Evolutionary conservation across 2,113 vertebrate genomes (phyloP), one percentile per base, ranked within the genome.

Genomic region (Clupea harengus): DNA sequence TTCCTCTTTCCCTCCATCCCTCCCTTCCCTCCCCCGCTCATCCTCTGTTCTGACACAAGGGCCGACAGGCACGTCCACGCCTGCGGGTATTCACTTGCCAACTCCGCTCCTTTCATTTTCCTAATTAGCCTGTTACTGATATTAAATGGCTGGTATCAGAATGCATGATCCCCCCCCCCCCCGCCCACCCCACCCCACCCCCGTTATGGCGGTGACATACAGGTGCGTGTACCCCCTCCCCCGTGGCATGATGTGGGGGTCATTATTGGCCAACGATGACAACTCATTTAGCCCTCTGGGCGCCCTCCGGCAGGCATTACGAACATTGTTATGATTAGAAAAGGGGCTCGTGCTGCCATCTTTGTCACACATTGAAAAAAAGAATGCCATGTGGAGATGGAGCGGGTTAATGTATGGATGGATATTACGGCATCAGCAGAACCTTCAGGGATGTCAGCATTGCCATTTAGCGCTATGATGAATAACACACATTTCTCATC

Each of bases 381-480:
- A 67, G n/a, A 28, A 67, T 32, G 47, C 46, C 83, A 84, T 45
- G 78, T 45, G 64, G 60, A 3, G 82, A 64, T 52, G 83, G 86
- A 86, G 81, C 82, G 82, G 84, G 86, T 82, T 84, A 86, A 86
- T 82, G 83, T 81, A 86, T 84, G 82, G 82, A 84, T 85, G 85
- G 87, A 86, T 85, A 86, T 84, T 83, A 49, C 81, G 54, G 85
- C 82, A 80, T 88, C 87, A 88, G 85, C 87, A 88, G 81, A 88
- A 86, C 85, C 85, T 84, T 84, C 60, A 86, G 83, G 47, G 39
- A 81, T 80, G 85, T 88, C 87, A 88, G 84, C 84, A 86, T 88
- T 86, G 85, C 85, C 85, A 88, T 86, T 88, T 88, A 86, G 44
- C 54, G 60, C 50, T 45, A 44, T 88, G 87, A 88, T 86, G 85